A percentile compares a stretch with the other conserved stretches of the same genome.
Conservation (phyloP, 2,113 vertebrate species). For the Cottus gobio region DNA sequence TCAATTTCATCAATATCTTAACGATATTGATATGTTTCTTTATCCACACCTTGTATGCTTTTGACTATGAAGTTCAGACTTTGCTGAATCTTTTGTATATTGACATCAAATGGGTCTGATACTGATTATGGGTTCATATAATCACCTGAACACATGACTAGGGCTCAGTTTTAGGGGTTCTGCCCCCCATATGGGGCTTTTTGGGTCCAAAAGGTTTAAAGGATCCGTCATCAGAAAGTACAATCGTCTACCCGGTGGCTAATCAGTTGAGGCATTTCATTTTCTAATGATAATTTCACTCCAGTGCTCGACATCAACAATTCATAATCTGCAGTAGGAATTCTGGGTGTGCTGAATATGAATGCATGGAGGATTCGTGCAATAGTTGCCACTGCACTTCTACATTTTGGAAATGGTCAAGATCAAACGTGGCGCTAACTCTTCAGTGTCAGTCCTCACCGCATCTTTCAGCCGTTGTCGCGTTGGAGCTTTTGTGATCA, state of each 20-base stretch:
- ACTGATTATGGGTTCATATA: too few species aligned
- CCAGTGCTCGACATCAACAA: neutral
- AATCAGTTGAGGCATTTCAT: conserved; percentile 33
- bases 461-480: conserved; percentile 51
- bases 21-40: too few species aligned
- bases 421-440: conserved; percentile 56
- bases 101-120: too few species aligned
- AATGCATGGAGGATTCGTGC: conserved; percentile 21
- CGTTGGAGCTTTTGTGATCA: conserved; percentile 66
- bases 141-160: too few species aligned
- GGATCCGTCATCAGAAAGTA: conserved; percentile 2
- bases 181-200: too few species aligned
- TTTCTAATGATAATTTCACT: neutral
- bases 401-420: conserved; percentile 46
- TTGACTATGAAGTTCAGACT: too few species aligned
- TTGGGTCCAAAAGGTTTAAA: too few species aligned
- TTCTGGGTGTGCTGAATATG: conserved; percentile 2
- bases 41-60: too few species aligned
- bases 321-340: neutral
- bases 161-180: too few species aligned
- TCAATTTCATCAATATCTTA: too few species aligned
- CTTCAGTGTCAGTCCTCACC: conserved; percentile 47
- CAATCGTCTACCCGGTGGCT: neutral
- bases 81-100: too few species aligned
- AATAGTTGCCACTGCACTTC: conserved; percentile 12